Conservation (phyloP, 2,888 invertebrate genomes). For the Microctonus brassicae region DNA sequence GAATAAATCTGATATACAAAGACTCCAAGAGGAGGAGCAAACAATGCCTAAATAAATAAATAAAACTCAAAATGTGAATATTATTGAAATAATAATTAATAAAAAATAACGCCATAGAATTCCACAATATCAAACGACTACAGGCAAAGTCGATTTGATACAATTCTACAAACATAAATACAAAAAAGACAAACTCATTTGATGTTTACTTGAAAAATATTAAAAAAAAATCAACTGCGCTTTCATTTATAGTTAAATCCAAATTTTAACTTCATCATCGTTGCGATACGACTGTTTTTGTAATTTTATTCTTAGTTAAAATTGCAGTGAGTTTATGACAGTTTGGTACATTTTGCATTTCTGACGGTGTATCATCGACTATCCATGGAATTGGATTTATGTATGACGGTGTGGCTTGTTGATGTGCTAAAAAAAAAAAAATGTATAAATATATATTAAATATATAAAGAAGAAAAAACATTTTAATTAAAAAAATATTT, state of each 20-base stretch:
- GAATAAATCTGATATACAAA: conserved; percentile 89
- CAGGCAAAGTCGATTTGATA: too few relatives aligned
- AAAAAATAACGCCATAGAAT: too few relatives aligned
- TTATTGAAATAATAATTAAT: too few relatives aligned
- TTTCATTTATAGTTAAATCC: too few relatives aligned
- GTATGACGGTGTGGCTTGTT: conserved; percentile 76
- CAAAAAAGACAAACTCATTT: too few relatives aligned
- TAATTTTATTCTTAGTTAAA: conserved; percentile 39
- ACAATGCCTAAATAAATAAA: conserved; percentile 65
- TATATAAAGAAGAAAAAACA: conserved; percentile 8
- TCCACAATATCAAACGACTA: too few relatives aligned
- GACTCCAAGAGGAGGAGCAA: conserved; percentile 88
- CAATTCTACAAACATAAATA: too few relatives aligned
- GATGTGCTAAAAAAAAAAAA: conserved; percentile 72
- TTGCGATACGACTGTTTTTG: conserved; percentile 41
- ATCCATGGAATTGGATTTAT: conserved; percentile 78
- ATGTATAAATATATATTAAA: conserved; percentile 12
- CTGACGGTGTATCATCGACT: conserved; percentile 53
- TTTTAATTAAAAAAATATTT: conserved; percentile 13
- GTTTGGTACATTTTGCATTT: conserved; percentile 36
- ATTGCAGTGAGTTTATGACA: conserved; percentile 30
- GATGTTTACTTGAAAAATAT: too few relatives aligned
- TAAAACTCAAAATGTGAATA: background rate
- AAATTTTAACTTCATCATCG: conserved; percentile 35
- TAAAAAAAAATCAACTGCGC: too few relatives aligned